Evolutionary conservation across 1,140 invertebrate genomes (phyloP), one percentile per base, ranked within the genome.

Genomic region (Gryllus bimaculatus): DNA sequence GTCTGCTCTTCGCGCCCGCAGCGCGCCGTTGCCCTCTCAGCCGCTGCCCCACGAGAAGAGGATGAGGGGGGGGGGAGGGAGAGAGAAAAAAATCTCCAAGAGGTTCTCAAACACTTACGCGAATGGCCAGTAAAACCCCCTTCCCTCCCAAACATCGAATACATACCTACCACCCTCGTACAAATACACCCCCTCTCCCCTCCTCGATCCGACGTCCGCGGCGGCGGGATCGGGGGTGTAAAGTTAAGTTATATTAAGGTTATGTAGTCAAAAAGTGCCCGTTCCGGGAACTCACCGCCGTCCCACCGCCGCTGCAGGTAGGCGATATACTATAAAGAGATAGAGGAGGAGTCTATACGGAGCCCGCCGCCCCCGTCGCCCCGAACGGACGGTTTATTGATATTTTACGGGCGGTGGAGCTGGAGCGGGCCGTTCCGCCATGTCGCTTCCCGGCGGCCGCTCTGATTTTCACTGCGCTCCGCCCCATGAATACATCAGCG

Each of bases 161-260:
- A 10, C 54, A 13, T 66, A 18, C 54, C 18, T 66, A 10, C 18
- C 18, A 10, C 54, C 18, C 54, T 66, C 10, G 54, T 18, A 13
- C 10, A 66, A 66, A 66, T 13, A 66, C 54, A 66, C 54, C 18
- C 10, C 54, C 18, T 66, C 54, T 39, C 26, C 5, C 26, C 26
- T 39, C 26, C 26, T 39, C 26, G 26, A 39, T 39, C 54, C 54
- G 54, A 18, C 10, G 1, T 13, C 54, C 10, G 7, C 10, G 18
- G 54, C 10, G 54, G 18, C 10, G 54, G 54, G 18, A 66, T 66
- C 18, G 10, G 54, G 54, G 54, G 54, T 66, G 54, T 66, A 66
- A 66, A 66, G 54, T 66, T 66, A 66, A 66, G 54, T 66, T 66
- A 66, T 66, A 66, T 66, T 66, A 66, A 66, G 54, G 54, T 66